Conservation (phyloP, 2,113 vertebrate genomes). For the Ochotona princeps region DNA sequence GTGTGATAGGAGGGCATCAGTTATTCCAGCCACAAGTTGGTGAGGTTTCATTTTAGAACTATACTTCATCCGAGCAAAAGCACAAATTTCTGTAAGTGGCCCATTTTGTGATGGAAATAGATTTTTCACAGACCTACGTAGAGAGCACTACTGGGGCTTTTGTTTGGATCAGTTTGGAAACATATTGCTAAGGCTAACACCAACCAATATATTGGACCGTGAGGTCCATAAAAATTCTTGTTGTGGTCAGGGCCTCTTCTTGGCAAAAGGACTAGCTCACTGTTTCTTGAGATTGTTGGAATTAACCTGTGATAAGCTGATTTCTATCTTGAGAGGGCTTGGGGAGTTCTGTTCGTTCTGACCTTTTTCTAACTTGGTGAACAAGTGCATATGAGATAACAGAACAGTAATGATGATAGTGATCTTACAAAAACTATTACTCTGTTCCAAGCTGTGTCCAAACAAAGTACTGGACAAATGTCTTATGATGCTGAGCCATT, state of each 20-base stretch:
- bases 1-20: background rate
- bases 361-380: background rate
- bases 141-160: background rate
- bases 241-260: background rate
- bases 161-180: background rate
- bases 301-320: background rate
- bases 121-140: background rate
- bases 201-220: background rate
- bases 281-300: background rate
- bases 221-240: background rate
- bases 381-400: conserved; percentile 33
- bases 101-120: background rate
- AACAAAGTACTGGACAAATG: background rate
- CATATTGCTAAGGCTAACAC: background rate
- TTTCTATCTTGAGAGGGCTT: background rate
- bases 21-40: background rate
- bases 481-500: background rate
- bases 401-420: background rate
- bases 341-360: background rate
- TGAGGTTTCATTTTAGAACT: background rate
- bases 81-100: background rate
- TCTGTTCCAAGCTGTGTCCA: background rate
- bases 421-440: background rate
- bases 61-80: background rate
- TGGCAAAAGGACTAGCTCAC: background rate